phyloP scores from a whole-genome alignment of 2,888 invertebrate genomes.

The Apodemia hepburni region DNA sequence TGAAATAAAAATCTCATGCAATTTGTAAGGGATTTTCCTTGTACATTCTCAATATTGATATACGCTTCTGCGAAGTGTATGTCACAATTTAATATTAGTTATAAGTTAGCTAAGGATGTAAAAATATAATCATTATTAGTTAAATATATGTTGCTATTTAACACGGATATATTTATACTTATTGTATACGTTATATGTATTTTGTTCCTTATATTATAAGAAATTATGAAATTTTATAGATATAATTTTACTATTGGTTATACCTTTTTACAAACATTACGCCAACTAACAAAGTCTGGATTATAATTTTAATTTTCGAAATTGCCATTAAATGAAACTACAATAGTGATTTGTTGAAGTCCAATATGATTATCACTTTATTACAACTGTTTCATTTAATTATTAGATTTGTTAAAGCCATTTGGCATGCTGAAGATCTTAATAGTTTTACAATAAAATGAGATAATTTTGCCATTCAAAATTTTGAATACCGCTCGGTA shows the following conservation, averaged over 20 bases:
- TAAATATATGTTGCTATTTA: conserved; percentile 9
- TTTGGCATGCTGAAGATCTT: no score
- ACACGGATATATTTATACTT: not conserved
- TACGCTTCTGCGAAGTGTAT: conserved; percentile 63
- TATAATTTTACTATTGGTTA: not conserved
- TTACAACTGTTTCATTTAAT: no score
- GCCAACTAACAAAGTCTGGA: not conserved
- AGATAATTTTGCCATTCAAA: no score
- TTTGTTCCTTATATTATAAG: not conserved
- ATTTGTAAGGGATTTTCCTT: conserved; percentile 28
- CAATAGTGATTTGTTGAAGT: not conserved
- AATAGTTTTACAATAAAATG: no score
- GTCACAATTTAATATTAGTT: conserved; percentile 42
- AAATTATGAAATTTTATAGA: not conserved
- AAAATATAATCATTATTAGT: conserved; percentile 19
- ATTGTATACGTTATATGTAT: not conserved
- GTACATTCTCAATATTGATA: conserved; percentile 34
- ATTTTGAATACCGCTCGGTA: no score
- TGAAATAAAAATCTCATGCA: conserved; percentile 20
- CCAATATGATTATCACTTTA: no score
- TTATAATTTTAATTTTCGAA: not conserved
- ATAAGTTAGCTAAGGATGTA: conserved; percentile 33
- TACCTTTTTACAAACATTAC: not conserved
- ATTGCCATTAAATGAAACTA: no score
- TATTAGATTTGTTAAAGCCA: no score